phyloP scores from a whole-genome alignment of 2,888 invertebrate species.

The Anthoptus insignis region DNA sequence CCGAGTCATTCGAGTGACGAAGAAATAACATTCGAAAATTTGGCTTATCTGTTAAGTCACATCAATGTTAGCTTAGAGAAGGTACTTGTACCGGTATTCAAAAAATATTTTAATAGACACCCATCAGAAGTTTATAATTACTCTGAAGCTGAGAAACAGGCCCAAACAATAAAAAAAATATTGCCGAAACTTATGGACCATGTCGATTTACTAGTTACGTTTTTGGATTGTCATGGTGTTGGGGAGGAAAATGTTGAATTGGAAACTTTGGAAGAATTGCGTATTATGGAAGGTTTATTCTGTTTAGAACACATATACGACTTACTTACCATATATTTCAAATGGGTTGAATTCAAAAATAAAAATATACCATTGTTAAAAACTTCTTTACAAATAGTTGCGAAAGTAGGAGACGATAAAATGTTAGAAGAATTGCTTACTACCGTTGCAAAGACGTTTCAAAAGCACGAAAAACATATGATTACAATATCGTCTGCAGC shows the following conservation, averaged over 20 bases:
- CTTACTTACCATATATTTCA: conserved; percentile 86
- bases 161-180: conserved; percentile 61
- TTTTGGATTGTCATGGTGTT: conserved; percentile 59
- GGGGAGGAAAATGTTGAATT: conserved; percentile 58
- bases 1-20: conserved; percentile 56
- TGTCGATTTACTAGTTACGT: conserved; percentile 61
- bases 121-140: conserved; percentile 60
- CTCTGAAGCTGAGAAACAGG: conserved; percentile 69
- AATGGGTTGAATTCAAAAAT: conserved; percentile 88
- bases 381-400: conserved; percentile 72
- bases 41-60: conserved; percentile 68
- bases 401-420: conserved; percentile 61
- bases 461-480: conserved; percentile 81
- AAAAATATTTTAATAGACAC: conserved; percentile 68
- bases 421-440: conserved; percentile 70
- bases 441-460: conserved; percentile 71
- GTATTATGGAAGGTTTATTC: conserved; percentile 66
- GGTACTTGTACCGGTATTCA: conserved; percentile 71
- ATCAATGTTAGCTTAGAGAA: conserved; percentile 65
- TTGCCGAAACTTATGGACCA: conserved; percentile 70
- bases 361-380: conserved; percentile 69
- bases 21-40: conserved; percentile 64
- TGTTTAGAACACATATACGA: conserved; percentile 86
- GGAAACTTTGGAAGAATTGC: conserved; percentile 58
- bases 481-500: conserved; percentile 85